Evolutionary conservation across 2,113 vertebrate genomes (phyloP).

Genomic region (Myrmophylax atrothorax): DNA sequence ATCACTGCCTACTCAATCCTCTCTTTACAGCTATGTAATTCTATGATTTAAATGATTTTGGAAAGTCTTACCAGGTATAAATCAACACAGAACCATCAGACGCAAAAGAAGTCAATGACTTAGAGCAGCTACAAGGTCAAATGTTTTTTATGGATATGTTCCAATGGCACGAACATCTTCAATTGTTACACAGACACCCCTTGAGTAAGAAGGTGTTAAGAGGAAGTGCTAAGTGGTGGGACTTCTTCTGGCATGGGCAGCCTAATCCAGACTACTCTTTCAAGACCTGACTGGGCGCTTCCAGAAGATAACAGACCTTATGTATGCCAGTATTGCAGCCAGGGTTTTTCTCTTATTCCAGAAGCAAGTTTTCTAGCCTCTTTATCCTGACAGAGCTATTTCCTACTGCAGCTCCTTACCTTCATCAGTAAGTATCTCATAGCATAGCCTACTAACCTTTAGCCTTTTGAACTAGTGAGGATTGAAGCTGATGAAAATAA

Average conservation of each 20-base stretch:
- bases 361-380: background rate
- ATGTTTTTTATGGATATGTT: background rate
- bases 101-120: background rate
- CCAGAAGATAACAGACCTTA: background rate
- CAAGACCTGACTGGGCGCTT: background rate
- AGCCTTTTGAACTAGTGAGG: background rate
- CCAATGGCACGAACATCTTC: background rate
- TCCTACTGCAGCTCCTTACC: background rate
- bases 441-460: rapidly evolving
- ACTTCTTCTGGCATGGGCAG: background rate
- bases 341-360: background rate
- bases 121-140: background rate
- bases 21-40: background rate
- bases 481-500: background rate
- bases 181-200: background rate
- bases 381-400: background rate
- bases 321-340: background rate
- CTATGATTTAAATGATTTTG: background rate
- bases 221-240: background rate
- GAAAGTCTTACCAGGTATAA: background rate
- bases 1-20: background rate
- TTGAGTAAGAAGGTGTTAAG: background rate
- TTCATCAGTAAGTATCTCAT: background rate
- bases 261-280: background rate
- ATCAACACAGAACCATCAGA: background rate